Evolutionary conservation across 2,113 vertebrate genomes (phyloP).

Genomic region (Coturnix japonica): DNA sequence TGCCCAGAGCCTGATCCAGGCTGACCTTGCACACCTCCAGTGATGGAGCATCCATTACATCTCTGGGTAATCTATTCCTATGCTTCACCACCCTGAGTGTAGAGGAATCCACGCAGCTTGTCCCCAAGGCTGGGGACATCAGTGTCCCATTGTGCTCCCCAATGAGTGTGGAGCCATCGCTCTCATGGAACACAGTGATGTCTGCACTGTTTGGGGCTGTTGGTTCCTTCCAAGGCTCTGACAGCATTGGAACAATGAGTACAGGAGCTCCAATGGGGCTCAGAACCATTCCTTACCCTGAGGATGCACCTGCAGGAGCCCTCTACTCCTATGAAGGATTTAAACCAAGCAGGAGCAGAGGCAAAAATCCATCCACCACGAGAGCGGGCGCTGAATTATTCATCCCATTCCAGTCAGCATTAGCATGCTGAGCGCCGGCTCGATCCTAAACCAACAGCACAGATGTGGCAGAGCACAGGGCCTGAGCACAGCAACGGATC

Average conservation of each 20-base stretch:
- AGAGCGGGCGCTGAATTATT: not conserved
- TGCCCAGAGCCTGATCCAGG: too few relatives aligned
- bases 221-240: accelerated
- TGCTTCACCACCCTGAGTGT: too few relatives aligned
- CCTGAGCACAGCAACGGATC: accelerated
- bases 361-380: accelerated
- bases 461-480: not conserved
- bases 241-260: not conserved
- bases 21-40: too few relatives aligned
- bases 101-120: not conserved
- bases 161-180: not conserved
- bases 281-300: not conserved
- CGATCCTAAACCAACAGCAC: not conserved
- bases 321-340: not conserved
- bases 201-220: not conserved
- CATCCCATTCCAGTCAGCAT: not conserved
- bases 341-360: not conserved
- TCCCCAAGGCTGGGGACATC: not conserved
- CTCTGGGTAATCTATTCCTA: too few relatives aligned
- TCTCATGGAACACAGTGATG: too few relatives aligned
- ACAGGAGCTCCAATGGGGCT: not conserved
- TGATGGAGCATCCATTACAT: too few relatives aligned
- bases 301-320: too few relatives aligned
- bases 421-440: not conserved
- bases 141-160: not conserved